phyloP scores from a whole-genome alignment of 2,113 vertebrate genomes.

The Charadrius vociferus region DNA sequence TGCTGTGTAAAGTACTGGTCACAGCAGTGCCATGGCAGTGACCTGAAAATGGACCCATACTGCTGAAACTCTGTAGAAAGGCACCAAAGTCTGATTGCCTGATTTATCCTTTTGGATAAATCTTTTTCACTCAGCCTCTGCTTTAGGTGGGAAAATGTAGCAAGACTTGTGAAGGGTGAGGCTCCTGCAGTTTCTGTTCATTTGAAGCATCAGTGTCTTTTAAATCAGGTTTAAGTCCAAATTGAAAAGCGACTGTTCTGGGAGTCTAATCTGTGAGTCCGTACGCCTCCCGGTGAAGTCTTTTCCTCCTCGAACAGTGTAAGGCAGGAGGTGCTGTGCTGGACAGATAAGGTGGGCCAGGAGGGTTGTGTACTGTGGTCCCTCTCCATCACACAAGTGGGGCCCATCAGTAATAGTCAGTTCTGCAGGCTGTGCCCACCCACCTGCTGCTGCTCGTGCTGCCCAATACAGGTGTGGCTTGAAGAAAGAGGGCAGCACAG shows the following conservation, averaged over 20 bases:
- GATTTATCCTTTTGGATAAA: not conserved
- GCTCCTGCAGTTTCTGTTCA: not conserved
- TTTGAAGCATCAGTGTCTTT: not conserved
- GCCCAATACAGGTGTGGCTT: not conserved
- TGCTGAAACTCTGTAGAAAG: not conserved
- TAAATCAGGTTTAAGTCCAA: not conserved
- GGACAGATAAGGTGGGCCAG: not conserved
- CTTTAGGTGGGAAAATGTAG: not conserved
- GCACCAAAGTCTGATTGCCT: not conserved
- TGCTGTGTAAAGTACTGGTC: not conserved
- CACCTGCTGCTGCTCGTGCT: not conserved
- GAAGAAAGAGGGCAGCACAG: not conserved
- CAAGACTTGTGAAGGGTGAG: not conserved
- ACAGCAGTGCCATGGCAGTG: fast-evolving
- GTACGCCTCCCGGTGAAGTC: not conserved
- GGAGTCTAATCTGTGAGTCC: not conserved
- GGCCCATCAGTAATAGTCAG: not conserved
- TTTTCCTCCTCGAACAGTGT: not conserved
- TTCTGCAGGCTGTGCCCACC: not conserved
- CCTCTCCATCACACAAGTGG: not conserved
- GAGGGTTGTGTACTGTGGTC: not conserved
- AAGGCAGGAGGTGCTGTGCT: not conserved
- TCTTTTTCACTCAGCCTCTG: not conserved
- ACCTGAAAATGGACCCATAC: not conserved
- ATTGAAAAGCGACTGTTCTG: not conserved